A percentile compares a stretch with the other conserved stretches of the same genome.
Evolutionary conservation across 37 sponge, comb jelly and placozoan species (phyloP).

Genomic region (Beroe ovata): DNA sequence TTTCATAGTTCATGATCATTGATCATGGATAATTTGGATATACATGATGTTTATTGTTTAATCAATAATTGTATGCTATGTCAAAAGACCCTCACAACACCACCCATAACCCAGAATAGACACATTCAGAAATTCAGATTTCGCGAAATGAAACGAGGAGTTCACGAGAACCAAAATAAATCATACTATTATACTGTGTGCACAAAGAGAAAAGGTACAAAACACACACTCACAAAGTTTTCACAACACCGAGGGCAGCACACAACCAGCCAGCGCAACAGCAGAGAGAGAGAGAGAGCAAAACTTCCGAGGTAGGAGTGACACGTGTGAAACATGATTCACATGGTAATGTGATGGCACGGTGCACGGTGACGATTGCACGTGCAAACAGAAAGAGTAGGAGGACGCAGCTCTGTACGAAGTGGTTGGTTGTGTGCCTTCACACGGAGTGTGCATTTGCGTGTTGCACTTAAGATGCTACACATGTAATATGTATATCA

Average conservation of each 20-base stretch:
- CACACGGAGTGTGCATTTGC: not conserved
- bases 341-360: constrained; percentile 7
- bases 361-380: not conserved
- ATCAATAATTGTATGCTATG: no score
- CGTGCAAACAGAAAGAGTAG: no score
- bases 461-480: not conserved
- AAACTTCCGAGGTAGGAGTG: no score
- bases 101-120: no score
- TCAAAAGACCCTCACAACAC: no score
- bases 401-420: not conserved
- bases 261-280: constrained; percentile 2
- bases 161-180: constrained; percentile 62
- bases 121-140: no score
- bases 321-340: not conserved
- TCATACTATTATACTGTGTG: constrained; percentile 40
- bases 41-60: no score
- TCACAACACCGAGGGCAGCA: constrained; percentile 13
- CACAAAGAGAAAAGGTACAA: constrained; percentile 53
- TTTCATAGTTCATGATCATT: no score
- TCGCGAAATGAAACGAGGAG: constrained; percentile 12
- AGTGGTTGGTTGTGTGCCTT: not conserved
- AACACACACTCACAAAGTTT: constrained; percentile 30
- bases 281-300: not conserved
- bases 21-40: no score
- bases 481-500: not conserved